phyloP scores from a whole-genome alignment of 2,888 invertebrate species.

The Halictus quadricinctus region DNA sequence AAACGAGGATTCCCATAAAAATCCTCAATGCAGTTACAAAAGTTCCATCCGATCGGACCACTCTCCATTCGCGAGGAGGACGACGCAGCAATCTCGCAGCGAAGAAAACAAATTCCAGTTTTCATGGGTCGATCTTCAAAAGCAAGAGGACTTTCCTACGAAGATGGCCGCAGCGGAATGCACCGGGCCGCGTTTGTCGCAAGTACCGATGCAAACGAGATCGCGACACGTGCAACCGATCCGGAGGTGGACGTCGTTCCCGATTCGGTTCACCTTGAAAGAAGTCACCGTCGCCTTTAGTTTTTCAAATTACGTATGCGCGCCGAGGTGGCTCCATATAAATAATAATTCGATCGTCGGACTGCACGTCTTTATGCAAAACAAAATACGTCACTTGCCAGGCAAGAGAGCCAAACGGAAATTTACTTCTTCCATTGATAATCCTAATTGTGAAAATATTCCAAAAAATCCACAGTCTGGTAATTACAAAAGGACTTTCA shows the following conservation, averaged over 20 bases:
- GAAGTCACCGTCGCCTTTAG: slow-evolving; percentile 26
- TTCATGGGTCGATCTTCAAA: neutral
- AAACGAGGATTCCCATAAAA: neutral
- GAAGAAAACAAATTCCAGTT: slow-evolving; percentile 1
- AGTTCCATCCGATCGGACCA: neutral
- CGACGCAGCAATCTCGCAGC: neutral
- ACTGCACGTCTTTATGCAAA: neutral
- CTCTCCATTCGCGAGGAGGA: neutral
- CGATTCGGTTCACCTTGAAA: slow-evolving; percentile 47
- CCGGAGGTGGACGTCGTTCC: slow-evolving; percentile 33
- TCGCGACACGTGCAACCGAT: neutral
- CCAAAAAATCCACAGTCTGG: too few species aligned
- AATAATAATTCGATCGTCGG: neutral
- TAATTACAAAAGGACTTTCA: too few species aligned
- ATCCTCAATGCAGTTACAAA: neutral
- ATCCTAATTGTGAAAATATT: too few species aligned
- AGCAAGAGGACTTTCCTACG: neutral
- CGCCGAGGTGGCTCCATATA: neutral
- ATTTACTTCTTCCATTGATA: too few species aligned
- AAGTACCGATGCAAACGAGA: slow-evolving; percentile 17
- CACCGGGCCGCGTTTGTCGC: neutral
- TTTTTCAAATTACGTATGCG: slow-evolving; percentile 29
- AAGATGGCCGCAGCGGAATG: slow-evolving; percentile 1
- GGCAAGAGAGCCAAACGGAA: too few species aligned
- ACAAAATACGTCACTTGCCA: neutral